These are phyloP conservation scores for Heterotilapia buettikoferi DNA, from an alignment of 2,113 vertebrate genomes.

Conservation along the genomic window DNA sequence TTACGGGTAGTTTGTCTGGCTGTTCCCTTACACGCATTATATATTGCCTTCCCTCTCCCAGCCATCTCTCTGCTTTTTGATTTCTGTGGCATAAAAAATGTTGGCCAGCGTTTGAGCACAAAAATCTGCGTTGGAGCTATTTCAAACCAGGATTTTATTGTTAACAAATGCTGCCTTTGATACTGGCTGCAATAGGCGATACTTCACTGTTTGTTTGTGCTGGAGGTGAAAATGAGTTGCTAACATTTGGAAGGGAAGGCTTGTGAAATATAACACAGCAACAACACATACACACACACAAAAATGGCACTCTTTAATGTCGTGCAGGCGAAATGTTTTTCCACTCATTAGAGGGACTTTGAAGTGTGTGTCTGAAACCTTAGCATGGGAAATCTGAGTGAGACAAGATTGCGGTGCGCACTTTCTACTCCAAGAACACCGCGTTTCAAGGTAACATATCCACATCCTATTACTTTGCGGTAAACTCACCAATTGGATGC, in stretches of 20 bases:
- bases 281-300: constrained; percentile 7
- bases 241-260: constrained; percentile 57
- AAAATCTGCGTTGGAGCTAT: constrained; percentile 65
- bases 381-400: constrained; percentile 66
- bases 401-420: constrained; percentile 50
- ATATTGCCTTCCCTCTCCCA: constrained; percentile 22
- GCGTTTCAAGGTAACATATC: constrained; percentile 63
- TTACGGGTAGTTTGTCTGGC: constrained; percentile 46
- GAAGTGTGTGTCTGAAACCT: constrained; percentile 68
- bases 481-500: constrained; percentile 38
- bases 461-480: constrained; percentile 61
- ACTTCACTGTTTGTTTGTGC: constrained; percentile 71
- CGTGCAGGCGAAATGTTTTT: constrained; percentile 65
- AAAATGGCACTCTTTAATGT: constrained; percentile 59
- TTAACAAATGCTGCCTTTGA: constrained; percentile 76
- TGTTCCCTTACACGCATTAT: constrained; percentile 29
- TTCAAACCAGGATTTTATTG: constrained; percentile 75
- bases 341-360: constrained; percentile 68
- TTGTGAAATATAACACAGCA: constrained; percentile 55
- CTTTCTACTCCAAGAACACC: constrained; percentile 53
- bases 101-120: constrained; percentile 56
- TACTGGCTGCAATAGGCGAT: constrained; percentile 58
- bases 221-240: constrained; percentile 75
- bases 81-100: constrained; percentile 63
- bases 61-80: constrained; percentile 47